Conservation (phyloP, 2,113 vertebrate genomes). For the mouse (Mus musculus) region DNA sequence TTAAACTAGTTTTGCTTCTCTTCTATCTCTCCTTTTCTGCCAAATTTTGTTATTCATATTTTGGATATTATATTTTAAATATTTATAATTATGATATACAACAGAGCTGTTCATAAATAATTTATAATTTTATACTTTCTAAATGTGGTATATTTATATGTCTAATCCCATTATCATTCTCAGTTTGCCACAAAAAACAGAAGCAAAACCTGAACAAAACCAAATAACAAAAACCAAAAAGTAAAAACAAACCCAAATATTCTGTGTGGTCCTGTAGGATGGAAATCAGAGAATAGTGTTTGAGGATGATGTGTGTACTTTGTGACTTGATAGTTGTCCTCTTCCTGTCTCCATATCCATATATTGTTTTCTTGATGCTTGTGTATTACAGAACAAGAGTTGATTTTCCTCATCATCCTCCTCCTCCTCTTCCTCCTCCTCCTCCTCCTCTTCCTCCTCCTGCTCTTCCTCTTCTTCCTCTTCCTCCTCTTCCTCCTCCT, state of each 20-base stretch:
- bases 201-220: not conserved
- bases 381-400: no score
- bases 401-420: no score
- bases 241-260: not conserved
- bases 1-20: constrained; percentile 20
- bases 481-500: not conserved
- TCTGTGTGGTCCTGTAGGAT: not conserved
- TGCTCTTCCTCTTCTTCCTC: no score
- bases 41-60: constrained; percentile 54
- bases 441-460: accelerated
- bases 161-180: not conserved
- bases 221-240: not conserved
- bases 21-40: constrained; percentile 14
- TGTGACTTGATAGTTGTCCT: not conserved
- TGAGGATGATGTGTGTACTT: accelerated
- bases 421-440: accelerated
- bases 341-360: accelerated
- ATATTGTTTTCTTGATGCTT: not conserved
- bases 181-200: not conserved
- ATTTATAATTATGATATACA: constrained; percentile 46
- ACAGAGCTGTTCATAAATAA: constrained; percentile 49
- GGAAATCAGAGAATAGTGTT: no score
- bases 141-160: not conserved
- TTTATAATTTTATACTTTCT: constrained; percentile 32
- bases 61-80: constrained; percentile 68